A percentile compares a stretch with the other conserved stretches of the same genome.
These are phyloP conservation scores for Oryzias javanicus DNA, from an alignment of 2,113 vertebrate species.

Conservation along the genomic window DNA sequence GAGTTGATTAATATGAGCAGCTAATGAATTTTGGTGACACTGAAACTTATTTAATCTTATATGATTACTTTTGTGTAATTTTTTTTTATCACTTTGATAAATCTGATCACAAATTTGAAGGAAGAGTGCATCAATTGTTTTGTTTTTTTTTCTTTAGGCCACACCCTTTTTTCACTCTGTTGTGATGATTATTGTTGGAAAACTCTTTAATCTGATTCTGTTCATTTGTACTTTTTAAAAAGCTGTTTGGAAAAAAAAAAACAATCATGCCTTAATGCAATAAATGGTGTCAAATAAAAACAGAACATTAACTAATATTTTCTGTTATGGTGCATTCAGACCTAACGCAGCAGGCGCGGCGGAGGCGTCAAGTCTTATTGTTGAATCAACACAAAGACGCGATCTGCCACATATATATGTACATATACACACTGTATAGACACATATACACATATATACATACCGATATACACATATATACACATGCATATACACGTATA, in stretches of 20 bases:
- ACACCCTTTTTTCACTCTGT: slow-evolving; percentile 58
- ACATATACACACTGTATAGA: too few relatives aligned
- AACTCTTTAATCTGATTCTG: slow-evolving; percentile 57
- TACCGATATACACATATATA: too few relatives aligned
- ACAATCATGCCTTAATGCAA: slow-evolving; percentile 75
- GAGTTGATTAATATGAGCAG: slow-evolving; percentile 31
- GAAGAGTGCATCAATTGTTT: slow-evolving; percentile 11
- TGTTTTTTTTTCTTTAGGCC: slow-evolving; percentile 21
- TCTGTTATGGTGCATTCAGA: slow-evolving; percentile 10
- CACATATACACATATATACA: too few relatives aligned
- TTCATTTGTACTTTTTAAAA: slow-evolving; percentile 72
- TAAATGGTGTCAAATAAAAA: slow-evolving; percentile 71
- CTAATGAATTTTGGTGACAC: slow-evolving; percentile 38
- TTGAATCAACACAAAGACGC: too few relatives aligned
- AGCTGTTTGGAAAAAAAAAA: slow-evolving; percentile 66
- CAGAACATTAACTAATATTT: slow-evolving; percentile 16
- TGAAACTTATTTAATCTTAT: slow-evolving; percentile 38
- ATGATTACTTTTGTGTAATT: slow-evolving; percentile 35
- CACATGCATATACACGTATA: too few relatives aligned
- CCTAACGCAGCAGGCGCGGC: not conserved
- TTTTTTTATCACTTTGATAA: slow-evolving; percentile 28
- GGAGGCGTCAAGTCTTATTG: not conserved
- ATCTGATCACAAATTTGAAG: slow-evolving; percentile 22
- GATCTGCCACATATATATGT: not conserved
- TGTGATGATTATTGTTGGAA: slow-evolving; percentile 48